Conservation (phyloP, 2,888 invertebrate species). For the Rhaphigaster nebulosa region DNA sequence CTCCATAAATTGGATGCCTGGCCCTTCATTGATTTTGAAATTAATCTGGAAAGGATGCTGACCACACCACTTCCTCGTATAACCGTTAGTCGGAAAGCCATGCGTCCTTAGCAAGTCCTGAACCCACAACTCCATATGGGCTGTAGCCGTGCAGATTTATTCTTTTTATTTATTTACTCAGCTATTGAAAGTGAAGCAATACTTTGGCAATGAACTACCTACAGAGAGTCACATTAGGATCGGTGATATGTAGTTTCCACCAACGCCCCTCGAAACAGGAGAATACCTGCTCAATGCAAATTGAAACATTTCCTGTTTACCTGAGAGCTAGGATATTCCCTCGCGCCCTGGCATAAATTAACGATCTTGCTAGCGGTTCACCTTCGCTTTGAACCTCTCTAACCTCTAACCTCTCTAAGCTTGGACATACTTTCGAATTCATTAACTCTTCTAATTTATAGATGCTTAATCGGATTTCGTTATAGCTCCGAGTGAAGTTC, state of each 20-base stretch:
- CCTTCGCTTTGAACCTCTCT: background rate
- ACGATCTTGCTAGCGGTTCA: background rate
- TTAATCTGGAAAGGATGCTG: too few species aligned
- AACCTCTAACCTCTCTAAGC: background rate
- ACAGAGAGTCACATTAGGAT: background rate
- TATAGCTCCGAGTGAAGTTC: background rate
- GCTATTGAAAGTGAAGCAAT: background rate
- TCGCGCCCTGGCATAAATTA: background rate
- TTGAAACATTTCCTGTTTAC: conserved; percentile 29
- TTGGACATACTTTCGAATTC: conserved; percentile 1
- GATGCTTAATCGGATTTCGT: background rate
- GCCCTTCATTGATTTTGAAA: too few species aligned
- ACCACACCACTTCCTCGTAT: too few species aligned
- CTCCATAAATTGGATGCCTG: too few species aligned
- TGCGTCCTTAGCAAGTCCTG: background rate
- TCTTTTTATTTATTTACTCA: background rate
- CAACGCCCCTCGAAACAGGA: background rate
- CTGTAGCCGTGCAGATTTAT: background rate
- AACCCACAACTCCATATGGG: background rate
- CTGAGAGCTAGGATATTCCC: background rate
- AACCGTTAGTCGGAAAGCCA: too few species aligned
- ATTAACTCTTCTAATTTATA: conserved; percentile 1
- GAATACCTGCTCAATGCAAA: conserved; percentile 20
- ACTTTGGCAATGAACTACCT: background rate
- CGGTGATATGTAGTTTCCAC: background rate